phyloP scores from a whole-genome alignment of 2,888 invertebrate genomes.

The Dasypogon diadema region DNA sequence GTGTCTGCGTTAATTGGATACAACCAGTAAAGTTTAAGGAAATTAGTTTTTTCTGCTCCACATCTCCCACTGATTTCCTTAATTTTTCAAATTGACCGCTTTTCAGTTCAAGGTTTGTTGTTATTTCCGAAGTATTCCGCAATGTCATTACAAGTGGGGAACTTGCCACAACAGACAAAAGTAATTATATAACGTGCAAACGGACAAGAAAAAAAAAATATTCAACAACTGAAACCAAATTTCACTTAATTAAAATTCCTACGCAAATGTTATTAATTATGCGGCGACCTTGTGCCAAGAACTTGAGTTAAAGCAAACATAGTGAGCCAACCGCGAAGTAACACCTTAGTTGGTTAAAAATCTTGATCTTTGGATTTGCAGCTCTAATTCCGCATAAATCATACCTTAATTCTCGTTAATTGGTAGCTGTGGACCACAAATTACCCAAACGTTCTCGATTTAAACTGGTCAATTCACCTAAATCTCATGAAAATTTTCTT shows the following conservation, averaged over 20 bases:
- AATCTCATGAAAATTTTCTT: neutral
- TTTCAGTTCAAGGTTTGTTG: too few species aligned
- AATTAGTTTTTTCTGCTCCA: too few species aligned
- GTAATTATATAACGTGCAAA: neutral
- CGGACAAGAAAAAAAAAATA: neutral
- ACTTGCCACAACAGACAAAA: too few species aligned
- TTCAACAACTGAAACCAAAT: neutral
- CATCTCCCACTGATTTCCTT: too few species aligned
- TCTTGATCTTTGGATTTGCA: neutral
- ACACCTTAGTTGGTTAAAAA: neutral
- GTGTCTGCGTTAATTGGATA: too few species aligned
- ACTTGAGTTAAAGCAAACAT: neutral
- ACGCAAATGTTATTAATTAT: conserved; percentile 5
- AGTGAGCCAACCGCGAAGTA: neutral
- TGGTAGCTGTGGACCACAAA: neutral
- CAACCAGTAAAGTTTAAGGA: too few species aligned
- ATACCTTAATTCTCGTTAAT: neutral
- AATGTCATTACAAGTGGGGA: too few species aligned
- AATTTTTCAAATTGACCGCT: too few species aligned
- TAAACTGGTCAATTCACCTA: neutral
- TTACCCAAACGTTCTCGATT: conserved; percentile 9
- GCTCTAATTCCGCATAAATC: conserved; percentile 3
- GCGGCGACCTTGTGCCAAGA: conserved; percentile 16
- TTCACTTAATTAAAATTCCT: conserved; percentile 1
- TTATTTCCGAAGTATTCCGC: too few species aligned